These are phyloP conservation scores for Prostheceraeus crozeri DNA, from an alignment of 2,888 invertebrate genomes.

Conservation along the genomic window DNA sequence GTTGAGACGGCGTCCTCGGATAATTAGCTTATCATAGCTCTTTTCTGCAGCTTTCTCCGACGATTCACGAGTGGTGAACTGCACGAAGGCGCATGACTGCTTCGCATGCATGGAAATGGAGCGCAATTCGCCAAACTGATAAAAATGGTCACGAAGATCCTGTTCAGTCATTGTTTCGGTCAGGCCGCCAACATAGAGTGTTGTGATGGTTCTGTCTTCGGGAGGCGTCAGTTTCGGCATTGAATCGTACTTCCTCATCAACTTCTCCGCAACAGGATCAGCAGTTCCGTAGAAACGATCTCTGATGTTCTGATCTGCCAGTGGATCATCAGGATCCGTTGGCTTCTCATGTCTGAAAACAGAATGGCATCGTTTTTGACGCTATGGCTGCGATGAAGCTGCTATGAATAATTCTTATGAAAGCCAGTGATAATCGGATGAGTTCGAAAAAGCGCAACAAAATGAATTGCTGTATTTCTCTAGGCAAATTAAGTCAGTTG, in stretches of 20 bases:
- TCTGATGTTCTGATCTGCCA: conserved; percentile 75
- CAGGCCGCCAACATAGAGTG: conserved; percentile 89
- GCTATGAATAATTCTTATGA: too few species aligned
- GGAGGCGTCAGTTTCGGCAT: conserved; percentile 90
- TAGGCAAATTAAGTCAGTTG: too few species aligned
- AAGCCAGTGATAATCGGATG: too few species aligned
- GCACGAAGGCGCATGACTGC: conserved; percentile 87
- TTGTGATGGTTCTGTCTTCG: conserved; percentile 89
- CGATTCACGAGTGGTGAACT: conserved; percentile 79
- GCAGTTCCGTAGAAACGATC: conserved; percentile 77
- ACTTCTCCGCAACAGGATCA: conserved; percentile 88
- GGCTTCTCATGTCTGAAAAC: conserved; percentile 76
- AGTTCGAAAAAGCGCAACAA: too few species aligned
- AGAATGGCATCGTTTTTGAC: background rate
- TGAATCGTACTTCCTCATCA: conserved; percentile 78
- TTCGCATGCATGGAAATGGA: conserved; percentile 80
- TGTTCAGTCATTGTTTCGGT: conserved; percentile 77
- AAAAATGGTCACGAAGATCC: conserved; percentile 85
- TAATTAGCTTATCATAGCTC: conserved; percentile 60
- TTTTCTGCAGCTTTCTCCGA: conserved; percentile 89
- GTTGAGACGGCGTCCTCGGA: conserved; percentile 71
- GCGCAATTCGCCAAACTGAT: conserved; percentile 95
- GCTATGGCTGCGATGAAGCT: too few species aligned
- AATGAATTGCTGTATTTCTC: too few species aligned
- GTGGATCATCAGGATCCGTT: conserved; percentile 89